These are phyloP conservation scores for Scaptomyza polygonia DNA, from an alignment of 2,888 invertebrate species.

Conservation along the genomic window DNA sequence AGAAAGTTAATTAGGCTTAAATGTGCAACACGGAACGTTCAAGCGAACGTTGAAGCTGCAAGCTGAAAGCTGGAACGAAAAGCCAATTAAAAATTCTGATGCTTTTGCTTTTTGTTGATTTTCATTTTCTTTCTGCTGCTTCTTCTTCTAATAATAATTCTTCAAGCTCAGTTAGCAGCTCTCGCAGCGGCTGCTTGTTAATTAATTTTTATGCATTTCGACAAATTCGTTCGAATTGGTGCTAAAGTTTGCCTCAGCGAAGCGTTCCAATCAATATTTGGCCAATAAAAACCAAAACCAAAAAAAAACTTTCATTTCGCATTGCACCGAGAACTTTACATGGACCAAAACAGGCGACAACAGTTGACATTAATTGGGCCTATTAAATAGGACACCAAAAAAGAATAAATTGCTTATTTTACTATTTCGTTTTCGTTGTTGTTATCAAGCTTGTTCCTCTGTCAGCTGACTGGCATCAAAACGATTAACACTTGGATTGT, in stretches of 20 bases:
- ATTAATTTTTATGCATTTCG: conserved; percentile 79
- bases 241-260: conserved; percentile 53
- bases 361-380: conserved; percentile 77
- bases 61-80: conserved; percentile 22
- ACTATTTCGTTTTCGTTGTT: conserved; percentile 17
- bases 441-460: conserved; percentile 57
- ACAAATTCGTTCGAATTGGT: conserved; percentile 61
- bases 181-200: conserved; percentile 62
- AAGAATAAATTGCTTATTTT: conserved; percentile 42
- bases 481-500: conserved; percentile 72
- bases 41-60: neutral
- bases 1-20: conserved; percentile 82
- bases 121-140: conserved; percentile 6
- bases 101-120: conserved; percentile 30
- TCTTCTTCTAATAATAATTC: conserved; percentile 37
- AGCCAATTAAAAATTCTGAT: conserved; percentile 79
- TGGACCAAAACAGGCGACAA: conserved; percentile 41
- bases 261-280: conserved; percentile 56
- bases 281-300: conserved; percentile 21
- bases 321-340: conserved; percentile 61
- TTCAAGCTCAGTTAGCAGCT: conserved; percentile 24
- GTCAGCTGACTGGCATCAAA: conserved; percentile 61
- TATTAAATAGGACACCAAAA: conserved; percentile 58
- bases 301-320: conserved; percentile 10
- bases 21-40: conserved; percentile 45